Conservation (phyloP, 2,113 vertebrate genomes). For the Myrmecobius fasciatus region DNA sequence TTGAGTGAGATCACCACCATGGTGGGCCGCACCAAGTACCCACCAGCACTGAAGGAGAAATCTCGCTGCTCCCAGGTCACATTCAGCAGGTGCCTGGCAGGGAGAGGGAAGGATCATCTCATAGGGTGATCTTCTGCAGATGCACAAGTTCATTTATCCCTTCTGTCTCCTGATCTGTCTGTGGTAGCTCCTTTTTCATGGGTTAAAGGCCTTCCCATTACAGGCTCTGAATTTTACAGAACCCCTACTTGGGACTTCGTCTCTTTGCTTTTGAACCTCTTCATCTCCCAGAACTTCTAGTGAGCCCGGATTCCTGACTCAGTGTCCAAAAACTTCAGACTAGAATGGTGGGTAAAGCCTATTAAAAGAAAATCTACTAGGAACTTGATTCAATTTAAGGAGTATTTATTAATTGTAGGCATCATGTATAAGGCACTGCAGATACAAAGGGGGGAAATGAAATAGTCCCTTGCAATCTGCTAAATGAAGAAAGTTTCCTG, state of each 20-base stretch:
- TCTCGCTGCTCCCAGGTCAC: constrained; percentile 96
- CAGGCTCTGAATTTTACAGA: too few species aligned
- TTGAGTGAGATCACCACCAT: constrained; percentile 97
- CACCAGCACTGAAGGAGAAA: constrained; percentile 96
- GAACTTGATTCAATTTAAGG: not conserved
- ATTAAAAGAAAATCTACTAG: not conserved
- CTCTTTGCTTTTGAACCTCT: not conserved
- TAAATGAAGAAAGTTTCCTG: not conserved
- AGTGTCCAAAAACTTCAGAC: not conserved
- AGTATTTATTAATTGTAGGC: not conserved
- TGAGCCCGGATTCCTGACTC: not conserved
- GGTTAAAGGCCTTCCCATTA: not conserved
- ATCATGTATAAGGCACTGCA: not conserved
- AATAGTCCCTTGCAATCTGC: not conserved
- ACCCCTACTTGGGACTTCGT: not conserved
- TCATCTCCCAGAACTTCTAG: not conserved
- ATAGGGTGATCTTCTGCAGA: not conserved
- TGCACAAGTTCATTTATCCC: not conserved
- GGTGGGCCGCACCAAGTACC: constrained; percentile 94
- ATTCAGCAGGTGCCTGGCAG: constrained; percentile 93
- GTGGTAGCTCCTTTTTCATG: not conserved
- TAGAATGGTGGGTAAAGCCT: not conserved
- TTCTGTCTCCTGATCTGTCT: not conserved
- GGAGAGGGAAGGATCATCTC: constrained; percentile 8
- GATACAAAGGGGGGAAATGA: not conserved